Base-by-base conservation (phyloP, 2,113 vertebrate genomes). In the Cheirogaleus medius region DNA sequence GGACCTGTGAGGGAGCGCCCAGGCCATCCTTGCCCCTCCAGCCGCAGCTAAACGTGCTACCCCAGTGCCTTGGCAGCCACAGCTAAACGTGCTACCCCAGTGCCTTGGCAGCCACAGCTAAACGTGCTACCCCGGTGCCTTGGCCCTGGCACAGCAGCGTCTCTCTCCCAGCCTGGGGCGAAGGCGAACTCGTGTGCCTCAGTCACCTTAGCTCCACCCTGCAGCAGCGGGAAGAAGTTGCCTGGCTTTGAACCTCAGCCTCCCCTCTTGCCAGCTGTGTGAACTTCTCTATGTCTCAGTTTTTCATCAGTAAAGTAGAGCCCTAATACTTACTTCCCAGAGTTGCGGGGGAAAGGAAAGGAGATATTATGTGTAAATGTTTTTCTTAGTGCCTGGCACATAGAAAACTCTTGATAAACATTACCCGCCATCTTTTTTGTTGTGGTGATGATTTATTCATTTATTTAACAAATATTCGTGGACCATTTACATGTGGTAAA, bases 51-150 rank as follows among this genome's bases (percentile, higher is more conserved):
- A 32, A 39, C 9, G 23, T 23, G 0, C 64, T 1, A 0, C 2
- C 1, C 3, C n/a, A 15, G 77, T n/a, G 1, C 3, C 25, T 6
- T 1, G 32, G 49, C 29, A 6, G 12, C 25, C 42, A 0, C 42
- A 13, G 73, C 13, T 0, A 8, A 32, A 39, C 9, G 23, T 23
- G 0, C 64, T 1, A 0, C 2, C 1, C 3, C n/a, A n/a, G n/a
- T n/a, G n/a, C n/a, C n/a, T n/a, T n/a, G n/a, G n/a, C 34, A 5
- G 11, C 20, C 42, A 0, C 42, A 13, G 73, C 17, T 0, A 8
- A 32, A 37, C 9, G 18, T 18, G 0, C 64, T 1, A 0, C 2
- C 0, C 4, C n/a, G 13, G 78, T 0, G 1, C 3, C 25, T 6
- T 1, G 32, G 49, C 80, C 49, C 4, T 4, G 6, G 13, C 52